These are phyloP conservation scores for Nymphalis polychloros DNA, from an alignment of 2,888 invertebrate genomes.

Conservation along the genomic window DNA sequence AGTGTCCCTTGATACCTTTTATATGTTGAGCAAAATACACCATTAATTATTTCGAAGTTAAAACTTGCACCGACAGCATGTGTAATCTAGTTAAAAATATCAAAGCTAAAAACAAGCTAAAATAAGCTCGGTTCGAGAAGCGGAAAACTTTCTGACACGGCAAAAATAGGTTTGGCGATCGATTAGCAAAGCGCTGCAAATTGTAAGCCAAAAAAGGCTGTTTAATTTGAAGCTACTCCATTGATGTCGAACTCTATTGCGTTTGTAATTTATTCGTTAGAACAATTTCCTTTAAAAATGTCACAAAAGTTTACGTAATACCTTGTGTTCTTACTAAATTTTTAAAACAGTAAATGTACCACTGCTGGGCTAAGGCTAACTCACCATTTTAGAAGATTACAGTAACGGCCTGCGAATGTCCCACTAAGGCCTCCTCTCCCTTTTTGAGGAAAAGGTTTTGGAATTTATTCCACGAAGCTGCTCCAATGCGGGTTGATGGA, in stretches of 20 bases:
- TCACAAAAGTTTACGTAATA: neutral
- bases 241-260: conserved; percentile 8
- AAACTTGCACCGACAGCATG: neutral
- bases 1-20: no score
- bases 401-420: no score
- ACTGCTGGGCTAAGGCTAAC: no score
- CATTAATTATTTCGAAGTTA: neutral
- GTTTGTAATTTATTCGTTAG: conserved; percentile 3
- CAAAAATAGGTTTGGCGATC: conserved; percentile 25
- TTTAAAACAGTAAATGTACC: no score
- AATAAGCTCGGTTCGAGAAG: conserved; percentile 16
- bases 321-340: neutral
- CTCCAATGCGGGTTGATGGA: no score
- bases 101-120: conserved; percentile 17
- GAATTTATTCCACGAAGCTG: no score
- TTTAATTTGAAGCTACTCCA: conserved; percentile 13
- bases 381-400: no score
- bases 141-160: conserved; percentile 23
- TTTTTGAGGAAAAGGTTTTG: no score
- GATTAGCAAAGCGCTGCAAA: conserved; percentile 21
- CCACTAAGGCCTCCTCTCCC: no score
- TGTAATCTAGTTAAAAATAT: conserved; percentile 11
- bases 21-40: no score
- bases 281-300: neutral
- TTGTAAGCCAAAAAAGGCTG: conserved; percentile 10